Evolutionary conservation across 2,113 vertebrate species (phyloP).

Genomic region (Trematocara nigrifrons): DNA sequence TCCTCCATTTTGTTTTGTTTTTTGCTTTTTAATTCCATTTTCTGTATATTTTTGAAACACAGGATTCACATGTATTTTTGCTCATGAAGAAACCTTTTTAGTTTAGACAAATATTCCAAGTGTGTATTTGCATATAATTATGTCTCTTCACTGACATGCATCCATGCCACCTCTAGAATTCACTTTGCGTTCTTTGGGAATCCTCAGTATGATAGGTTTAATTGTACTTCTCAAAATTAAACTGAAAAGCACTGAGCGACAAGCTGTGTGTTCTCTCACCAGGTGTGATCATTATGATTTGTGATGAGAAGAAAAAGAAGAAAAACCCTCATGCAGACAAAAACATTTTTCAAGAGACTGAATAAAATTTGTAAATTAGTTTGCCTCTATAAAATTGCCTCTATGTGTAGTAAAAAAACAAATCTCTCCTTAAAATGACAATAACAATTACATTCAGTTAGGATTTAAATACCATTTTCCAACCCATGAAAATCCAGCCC

Average conservation of each 20-base stretch:
- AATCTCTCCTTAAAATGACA: neutral
- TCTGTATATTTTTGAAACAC: neutral
- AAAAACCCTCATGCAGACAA: neutral
- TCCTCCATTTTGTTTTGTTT: neutral
- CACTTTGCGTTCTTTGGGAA: neutral
- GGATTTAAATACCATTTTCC: neutral
- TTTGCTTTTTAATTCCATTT: neutral
- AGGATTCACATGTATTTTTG: neutral
- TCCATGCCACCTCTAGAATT: neutral
- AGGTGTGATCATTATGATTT: neutral
- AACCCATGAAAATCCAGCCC: neutral
- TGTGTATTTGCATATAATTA: neutral
- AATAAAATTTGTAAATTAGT: neutral
- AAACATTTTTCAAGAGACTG: neutral
- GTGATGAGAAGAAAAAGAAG: neutral
- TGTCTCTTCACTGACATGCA: neutral
- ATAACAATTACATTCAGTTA: neutral
- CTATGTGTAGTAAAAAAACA: neutral
- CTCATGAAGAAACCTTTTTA: neutral
- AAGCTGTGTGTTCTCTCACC: neutral
- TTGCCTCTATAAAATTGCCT: neutral
- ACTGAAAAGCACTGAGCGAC: neutral
- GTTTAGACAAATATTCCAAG: neutral
- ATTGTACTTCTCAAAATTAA: constrained; percentile 1
- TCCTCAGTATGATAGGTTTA: neutral